Conservation (phyloP, 2,797 vertebrate genomes). For the Spheniscus humboldti region DNA sequence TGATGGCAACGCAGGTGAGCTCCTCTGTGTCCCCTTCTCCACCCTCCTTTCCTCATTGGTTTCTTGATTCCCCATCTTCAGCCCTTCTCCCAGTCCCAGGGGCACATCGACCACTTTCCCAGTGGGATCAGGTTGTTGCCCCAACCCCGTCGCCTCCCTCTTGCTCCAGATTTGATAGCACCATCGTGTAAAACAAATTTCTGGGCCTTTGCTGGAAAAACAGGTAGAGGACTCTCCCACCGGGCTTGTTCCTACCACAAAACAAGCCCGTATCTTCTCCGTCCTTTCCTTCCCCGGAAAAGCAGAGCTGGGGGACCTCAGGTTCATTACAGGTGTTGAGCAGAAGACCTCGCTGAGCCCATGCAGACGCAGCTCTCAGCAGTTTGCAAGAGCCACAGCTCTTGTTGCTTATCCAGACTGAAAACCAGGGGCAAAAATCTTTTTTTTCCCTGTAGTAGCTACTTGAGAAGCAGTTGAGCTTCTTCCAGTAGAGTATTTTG, state of each 20-base stretch:
- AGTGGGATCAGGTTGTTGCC: no score
- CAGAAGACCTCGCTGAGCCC: neutral
- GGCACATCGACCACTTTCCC: neutral
- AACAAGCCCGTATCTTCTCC: no score
- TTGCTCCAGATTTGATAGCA: no score
- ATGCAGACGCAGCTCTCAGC: neutral
- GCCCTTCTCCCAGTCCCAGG: no score
- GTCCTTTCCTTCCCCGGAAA: neutral
- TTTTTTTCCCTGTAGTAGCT: neutral
- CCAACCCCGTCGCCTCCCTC: rapidly evolving
- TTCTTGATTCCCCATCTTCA: neutral
- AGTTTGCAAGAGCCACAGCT: neutral
- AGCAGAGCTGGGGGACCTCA: neutral
- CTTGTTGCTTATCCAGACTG: neutral
- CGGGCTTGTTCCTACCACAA: neutral
- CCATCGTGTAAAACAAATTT: neutral
- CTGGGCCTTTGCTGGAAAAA: neutral
- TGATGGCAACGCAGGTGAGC: neutral
- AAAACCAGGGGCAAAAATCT: rapidly evolving
- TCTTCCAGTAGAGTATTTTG: neutral
- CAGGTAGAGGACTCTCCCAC: neutral
- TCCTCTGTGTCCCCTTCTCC: neutral
- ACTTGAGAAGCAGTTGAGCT: neutral
- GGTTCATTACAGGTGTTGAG: neutral
- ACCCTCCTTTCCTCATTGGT: neutral